These are phyloP conservation scores for Amniataba percoides DNA, from an alignment of 2,797 vertebrate genomes.

Conservation along the genomic window DNA sequence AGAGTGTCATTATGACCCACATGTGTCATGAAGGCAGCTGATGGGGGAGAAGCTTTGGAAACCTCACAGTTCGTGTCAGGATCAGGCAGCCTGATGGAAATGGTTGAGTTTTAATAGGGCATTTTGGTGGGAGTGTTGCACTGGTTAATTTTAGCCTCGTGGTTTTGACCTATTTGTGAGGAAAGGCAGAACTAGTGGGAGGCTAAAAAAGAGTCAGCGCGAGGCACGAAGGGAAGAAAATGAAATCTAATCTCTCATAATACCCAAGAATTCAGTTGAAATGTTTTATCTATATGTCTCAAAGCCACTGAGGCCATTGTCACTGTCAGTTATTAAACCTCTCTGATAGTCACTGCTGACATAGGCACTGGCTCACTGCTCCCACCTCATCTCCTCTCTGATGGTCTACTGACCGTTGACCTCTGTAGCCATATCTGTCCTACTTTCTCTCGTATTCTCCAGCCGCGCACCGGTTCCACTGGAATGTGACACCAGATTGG, in stretches of 20 bases:
- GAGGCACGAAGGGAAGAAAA: conserved; percentile 20
- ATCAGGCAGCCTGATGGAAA: conserved; percentile 10
- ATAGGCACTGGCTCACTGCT: conserved; percentile 22
- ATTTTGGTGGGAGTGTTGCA: conserved; percentile 13
- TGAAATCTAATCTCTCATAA: conserved; percentile 39
- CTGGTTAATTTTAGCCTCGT: conserved; percentile 41
- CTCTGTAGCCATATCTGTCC: conserved; percentile 72
- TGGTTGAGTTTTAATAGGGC: background rate
- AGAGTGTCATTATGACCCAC: conserved; percentile 28
- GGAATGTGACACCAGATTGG: conserved; percentile 81
- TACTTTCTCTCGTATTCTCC: conserved; percentile 66
- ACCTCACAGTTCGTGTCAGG: background rate
- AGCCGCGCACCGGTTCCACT: conserved; percentile 49
- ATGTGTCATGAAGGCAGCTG: conserved; percentile 33
- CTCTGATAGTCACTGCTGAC: conserved; percentile 19
- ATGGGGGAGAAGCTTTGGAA: background rate
- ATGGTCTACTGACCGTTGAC: conserved; percentile 65
- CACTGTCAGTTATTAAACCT: background rate
- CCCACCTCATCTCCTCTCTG: conserved; percentile 47
- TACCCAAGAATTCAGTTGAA: conserved; percentile 41
- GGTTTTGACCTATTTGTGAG: conserved; percentile 60
- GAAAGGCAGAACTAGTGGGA: conserved; percentile 26
- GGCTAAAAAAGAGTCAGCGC: conserved; percentile 28
- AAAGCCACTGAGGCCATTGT: no score
- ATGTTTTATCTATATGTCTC: conserved; percentile 7